Evolutionary conservation across 2,888 invertebrate species (phyloP).

Genomic region (Norana najaformis): DNA sequence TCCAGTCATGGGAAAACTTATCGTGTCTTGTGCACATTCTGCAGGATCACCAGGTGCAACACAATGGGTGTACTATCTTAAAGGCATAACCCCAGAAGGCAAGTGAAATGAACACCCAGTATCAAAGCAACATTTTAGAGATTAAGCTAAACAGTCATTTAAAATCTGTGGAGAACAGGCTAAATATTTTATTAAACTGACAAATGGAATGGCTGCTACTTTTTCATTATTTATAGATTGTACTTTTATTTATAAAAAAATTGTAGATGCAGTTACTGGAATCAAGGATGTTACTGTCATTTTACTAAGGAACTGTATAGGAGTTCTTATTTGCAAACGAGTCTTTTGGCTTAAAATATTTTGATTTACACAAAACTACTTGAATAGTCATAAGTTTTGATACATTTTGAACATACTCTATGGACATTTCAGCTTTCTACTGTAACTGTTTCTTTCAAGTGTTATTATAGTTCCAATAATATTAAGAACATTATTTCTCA

Average conservation of each 20-base stretch:
- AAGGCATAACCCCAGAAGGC: slow-evolving; percentile 54
- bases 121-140: neutral
- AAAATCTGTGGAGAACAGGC: neutral
- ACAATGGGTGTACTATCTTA: slow-evolving; percentile 63
- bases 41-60: slow-evolving; percentile 58
- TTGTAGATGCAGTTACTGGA: neutral
- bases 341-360: neutral
- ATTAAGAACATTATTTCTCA: neutral
- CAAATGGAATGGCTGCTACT: neutral
- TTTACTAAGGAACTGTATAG: neutral
- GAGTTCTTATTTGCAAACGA: neutral
- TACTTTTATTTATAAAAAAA: neutral
- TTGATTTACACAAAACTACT: neutral
- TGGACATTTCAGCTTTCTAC: neutral
- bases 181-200: neutral
- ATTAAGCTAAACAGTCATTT: neutral
- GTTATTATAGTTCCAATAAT: neutral
- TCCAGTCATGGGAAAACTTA: slow-evolving; percentile 61
- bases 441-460: neutral
- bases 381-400: neutral
- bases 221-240: neutral
- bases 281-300: neutral
- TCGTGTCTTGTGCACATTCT: slow-evolving; percentile 59
- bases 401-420: neutral
- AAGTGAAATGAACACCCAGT: neutral